Conservation (phyloP, 2,888 invertebrate genomes). For the Hofmannophila pseudospretella region DNA sequence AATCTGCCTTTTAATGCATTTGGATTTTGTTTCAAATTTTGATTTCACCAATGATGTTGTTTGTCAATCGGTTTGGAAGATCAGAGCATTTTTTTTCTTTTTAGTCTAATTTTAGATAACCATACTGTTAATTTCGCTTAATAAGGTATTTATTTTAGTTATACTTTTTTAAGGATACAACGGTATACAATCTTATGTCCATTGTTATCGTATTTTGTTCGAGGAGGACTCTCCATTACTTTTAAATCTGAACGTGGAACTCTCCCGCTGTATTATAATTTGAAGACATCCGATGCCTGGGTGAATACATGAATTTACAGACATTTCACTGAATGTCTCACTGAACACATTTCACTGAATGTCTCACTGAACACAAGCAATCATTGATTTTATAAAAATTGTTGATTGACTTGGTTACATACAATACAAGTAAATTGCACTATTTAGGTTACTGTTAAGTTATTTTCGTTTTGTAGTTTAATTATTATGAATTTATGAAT, state of each 20-base stretch:
- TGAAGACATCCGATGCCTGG: neutral
- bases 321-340: conserved; percentile 10
- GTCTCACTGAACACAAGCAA: neutral
- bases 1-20: conserved; percentile 73
- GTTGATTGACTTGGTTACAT: conserved; percentile 29
- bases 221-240: neutral
- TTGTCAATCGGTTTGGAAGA: conserved; percentile 22
- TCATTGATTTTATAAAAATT: conserved; percentile 35
- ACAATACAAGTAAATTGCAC: conserved; percentile 27
- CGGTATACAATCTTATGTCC: conserved; percentile 63
- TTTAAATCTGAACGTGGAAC: neutral
- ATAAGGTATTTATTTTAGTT: conserved; percentile 78
- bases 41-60: conserved; percentile 27
- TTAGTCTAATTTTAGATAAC: conserved; percentile 57
- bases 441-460: conserved; percentile 52
- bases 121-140: conserved; percentile 63
- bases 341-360: conserved; percentile 6
- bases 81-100: conserved; percentile 31
- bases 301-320: conserved; percentile 9
- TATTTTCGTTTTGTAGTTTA: conserved; percentile 55
- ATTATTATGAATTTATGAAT: conserved; percentile 56
- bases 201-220: conserved; percentile 23
- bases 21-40: conserved; percentile 43
- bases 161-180: conserved; percentile 71
- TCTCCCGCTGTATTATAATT: neutral